A percentile compares a stretch with the other conserved stretches of the same genome.
Conservation (phyloP, 2,797 vertebrate species). For the Carduelis carduelis region DNA sequence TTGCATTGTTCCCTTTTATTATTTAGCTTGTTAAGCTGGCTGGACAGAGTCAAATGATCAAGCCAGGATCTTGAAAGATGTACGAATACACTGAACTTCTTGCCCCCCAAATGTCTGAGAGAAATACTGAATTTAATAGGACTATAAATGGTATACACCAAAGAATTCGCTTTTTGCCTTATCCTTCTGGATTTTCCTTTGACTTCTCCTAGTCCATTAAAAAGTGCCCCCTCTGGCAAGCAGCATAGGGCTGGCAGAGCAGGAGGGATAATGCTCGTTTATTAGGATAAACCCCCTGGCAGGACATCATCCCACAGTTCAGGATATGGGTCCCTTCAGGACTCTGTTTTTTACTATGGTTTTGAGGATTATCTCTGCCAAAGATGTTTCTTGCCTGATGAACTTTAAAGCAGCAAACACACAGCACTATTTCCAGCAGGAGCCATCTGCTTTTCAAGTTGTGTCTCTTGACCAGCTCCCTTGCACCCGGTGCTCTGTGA, state of each 20-base stretch:
- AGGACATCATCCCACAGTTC: not conserved
- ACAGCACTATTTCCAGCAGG: not conserved
- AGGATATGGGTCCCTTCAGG: not conserved
- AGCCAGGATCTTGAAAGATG: constrained; percentile 41
- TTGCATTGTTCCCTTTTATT: constrained; percentile 23
- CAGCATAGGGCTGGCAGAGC: not conserved
- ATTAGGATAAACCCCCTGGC: not conserved
- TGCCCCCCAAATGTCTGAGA: constrained; percentile 36
- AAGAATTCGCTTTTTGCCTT: constrained; percentile 39
- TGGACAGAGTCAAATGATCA: constrained; percentile 47
- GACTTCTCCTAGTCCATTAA: constrained; percentile 54
- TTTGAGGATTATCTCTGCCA: not conserved
- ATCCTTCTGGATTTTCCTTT: constrained; percentile 42
- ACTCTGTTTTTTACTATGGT: not conserved
- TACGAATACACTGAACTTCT: constrained; percentile 36
- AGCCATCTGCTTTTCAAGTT: not conserved
- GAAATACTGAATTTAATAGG: constrained; percentile 56
- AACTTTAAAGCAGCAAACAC: constrained; percentile 13
- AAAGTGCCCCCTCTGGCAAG: constrained; percentile 54
- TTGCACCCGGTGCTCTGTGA: accelerated
- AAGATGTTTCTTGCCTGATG: not conserved
- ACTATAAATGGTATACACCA: constrained; percentile 56
- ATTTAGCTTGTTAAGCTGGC: constrained; percentile 59
- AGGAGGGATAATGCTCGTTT: constrained; percentile 25
- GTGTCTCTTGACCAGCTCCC: not conserved